Conservation (phyloP, 1,140 invertebrate species). For the Diorhabda elongata region DNA sequence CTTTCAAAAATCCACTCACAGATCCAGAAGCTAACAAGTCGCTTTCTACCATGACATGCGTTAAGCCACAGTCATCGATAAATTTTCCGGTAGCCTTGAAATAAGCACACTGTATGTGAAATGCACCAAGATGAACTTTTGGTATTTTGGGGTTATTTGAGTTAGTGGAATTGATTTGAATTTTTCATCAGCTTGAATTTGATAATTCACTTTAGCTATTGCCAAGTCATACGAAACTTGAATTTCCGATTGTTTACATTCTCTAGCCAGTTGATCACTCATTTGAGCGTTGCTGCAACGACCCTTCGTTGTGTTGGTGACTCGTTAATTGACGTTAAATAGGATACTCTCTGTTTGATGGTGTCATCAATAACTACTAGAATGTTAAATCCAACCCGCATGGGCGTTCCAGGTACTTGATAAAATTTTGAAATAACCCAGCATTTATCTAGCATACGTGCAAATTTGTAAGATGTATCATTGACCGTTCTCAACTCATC, state of each 20-base stretch:
- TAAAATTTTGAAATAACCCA: not conserved
- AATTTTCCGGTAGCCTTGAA: not conserved
- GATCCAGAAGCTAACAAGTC: not conserved
- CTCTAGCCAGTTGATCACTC: not conserved
- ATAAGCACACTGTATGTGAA: not conserved
- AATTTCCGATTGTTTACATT: no score
- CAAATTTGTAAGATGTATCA: not conserved
- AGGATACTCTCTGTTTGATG: not conserved
- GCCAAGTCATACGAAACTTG: conserved; percentile 1
- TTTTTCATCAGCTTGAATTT: not conserved
- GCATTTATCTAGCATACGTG: conserved; percentile 4
- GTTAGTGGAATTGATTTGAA: not conserved
- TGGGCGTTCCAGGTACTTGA: not conserved
- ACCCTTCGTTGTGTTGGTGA: not conserved
- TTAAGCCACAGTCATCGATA: not conserved
- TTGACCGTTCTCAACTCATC: no score
- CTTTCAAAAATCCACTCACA: conserved; percentile 38
- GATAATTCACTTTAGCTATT: not conserved
- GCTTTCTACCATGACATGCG: not conserved
- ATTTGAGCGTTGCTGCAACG: not conserved
- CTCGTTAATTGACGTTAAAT: not conserved
- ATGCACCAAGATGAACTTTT: not conserved
- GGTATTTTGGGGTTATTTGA: not conserved
- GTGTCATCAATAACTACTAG: conserved; percentile 3
- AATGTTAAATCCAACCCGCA: conserved; percentile 14